Base-by-base conservation (phyloP, 2,888 invertebrate genomes). In the Aphrophora alni region DNA sequence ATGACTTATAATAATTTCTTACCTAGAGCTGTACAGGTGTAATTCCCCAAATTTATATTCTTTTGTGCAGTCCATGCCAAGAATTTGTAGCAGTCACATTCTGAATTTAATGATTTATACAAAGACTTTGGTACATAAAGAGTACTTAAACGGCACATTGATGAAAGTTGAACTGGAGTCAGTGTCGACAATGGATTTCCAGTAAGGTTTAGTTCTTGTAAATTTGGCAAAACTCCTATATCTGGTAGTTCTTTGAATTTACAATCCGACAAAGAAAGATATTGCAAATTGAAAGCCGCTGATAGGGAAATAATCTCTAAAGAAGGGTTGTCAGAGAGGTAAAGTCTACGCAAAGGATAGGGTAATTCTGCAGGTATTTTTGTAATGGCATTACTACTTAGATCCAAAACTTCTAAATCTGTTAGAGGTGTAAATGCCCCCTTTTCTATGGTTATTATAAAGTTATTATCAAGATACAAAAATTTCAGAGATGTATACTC, bases 241-340 rank as follows among this genome's bases (percentile, higher is more conserved):
- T 91, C 87, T 0, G 94, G 94, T 68, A 94, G 87, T 80, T 89
- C 88, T 21, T 88, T 88, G 44, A 94, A 87, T 77, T 89, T 89
- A 85, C 93, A 93, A 78, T 90, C 89, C 24, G 93, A 91, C 44
- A 94, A 86, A 83, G 93, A 91, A 8, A 94, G 86, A 82, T 90
- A 89, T 83, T 90, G 89, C 74, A 93, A 85, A 0, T 80, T 80
- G 69, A 92, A 92, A 0, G 92, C 92, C 84, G 85, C 88, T 2
- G 93, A 89, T 0, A 93, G 93, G 26, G 87, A 87, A 24, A 88
- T 84, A 80, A 90, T 90, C 10, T 88, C 85, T 0, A 88, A 51
- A n/a, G n/a, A n/a, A 3, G 24, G 88, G 86, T 92, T 92, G 8
- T 90, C 88, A 33, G 88, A 89, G 0, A 93, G 88, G 85, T 92